Evolutionary conservation across 1,140 invertebrate species (phyloP), one percentile per base, ranked within the genome.

Genomic region (Eubasilissa regina): DNA sequence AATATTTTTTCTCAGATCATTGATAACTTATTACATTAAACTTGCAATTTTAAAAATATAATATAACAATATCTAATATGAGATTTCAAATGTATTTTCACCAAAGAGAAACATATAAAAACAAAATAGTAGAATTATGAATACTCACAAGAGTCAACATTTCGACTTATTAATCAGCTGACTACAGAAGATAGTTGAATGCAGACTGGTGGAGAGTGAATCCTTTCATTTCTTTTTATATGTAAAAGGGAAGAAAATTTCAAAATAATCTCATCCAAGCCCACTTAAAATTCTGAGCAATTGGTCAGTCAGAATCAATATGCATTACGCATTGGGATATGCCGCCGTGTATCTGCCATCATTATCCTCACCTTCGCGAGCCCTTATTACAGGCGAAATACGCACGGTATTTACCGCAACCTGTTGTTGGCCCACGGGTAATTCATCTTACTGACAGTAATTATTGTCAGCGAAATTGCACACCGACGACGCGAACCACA

Each of bases 221-320:
- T 45, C 44, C 21, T 47, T 15, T 45, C 64, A 4, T 45, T n/a
- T 47, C 64, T 68, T 68, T 68, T 68, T 68, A 68, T 68, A 68
- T 68, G 45, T 68, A 11, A 68, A 45, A 47, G 7, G 45, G n/a
- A 7, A 45, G n/a, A n/a, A 68, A 45, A 47, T 68, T 68, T 68
- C 64, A 47, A 47, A 68, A 68, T 47, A 0, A 47, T 68, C 21
- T 15, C 55, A 12, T 15, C 17, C n/a, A 12, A 19, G 17, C 64
- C 64, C 64, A 68, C 64, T 68, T 68, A 47, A 68, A n/a, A 19
- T 68, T 68, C 43, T 17, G 64, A 48, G 44, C 35, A 64, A 64
- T 64, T 43, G 19, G 60, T 64, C 60, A 45, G 64, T 3, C 44
- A 44, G 17, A 48, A 68, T 68, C 64, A 19, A 68, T 68, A 68